phyloP scores from a whole-genome alignment of 1,140 invertebrate species.

The Philotrypesis tridentata region DNA sequence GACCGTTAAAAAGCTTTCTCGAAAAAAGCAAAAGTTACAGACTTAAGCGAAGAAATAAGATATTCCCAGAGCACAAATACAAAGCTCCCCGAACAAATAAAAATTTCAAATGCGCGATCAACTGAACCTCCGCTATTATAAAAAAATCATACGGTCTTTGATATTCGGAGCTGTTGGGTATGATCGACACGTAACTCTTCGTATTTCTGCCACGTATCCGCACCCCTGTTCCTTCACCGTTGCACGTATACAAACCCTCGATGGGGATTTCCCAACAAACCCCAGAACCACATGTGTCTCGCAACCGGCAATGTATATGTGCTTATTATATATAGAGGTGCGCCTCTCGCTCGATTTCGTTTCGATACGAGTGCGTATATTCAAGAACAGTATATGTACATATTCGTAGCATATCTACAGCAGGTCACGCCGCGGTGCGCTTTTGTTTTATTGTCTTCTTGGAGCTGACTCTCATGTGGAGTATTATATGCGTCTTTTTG shows the following conservation, averaged over 20 bases:
- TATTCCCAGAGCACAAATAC: too few species aligned
- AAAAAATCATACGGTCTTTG: not conserved
- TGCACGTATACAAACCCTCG: not conserved
- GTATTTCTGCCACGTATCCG: not conserved
- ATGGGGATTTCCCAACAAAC: not conserved
- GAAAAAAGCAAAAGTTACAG: too few species aligned
- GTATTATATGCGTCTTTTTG: conserved; percentile 24
- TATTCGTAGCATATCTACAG: not conserved
- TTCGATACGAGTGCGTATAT: too few species aligned
- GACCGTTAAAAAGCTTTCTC: too few species aligned
- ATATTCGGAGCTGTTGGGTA: not conserved
- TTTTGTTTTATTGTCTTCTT: conserved; percentile 22
- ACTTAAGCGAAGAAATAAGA: too few species aligned
- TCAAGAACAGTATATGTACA: too few species aligned
- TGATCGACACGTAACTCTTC: not conserved
- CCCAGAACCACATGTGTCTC: not conserved
- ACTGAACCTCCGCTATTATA: too few species aligned
- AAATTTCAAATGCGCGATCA: too few species aligned
- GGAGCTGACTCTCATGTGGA: not conserved
- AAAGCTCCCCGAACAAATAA: too few species aligned
- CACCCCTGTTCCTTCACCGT: not conserved
- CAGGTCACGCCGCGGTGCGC: not conserved
- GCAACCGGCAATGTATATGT: too few species aligned
- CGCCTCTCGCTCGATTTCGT: not conserved
- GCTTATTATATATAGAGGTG: not conserved